Conservation (phyloP, 2,888 invertebrate genomes). For the Dyspetes luteomarginatus region DNA sequence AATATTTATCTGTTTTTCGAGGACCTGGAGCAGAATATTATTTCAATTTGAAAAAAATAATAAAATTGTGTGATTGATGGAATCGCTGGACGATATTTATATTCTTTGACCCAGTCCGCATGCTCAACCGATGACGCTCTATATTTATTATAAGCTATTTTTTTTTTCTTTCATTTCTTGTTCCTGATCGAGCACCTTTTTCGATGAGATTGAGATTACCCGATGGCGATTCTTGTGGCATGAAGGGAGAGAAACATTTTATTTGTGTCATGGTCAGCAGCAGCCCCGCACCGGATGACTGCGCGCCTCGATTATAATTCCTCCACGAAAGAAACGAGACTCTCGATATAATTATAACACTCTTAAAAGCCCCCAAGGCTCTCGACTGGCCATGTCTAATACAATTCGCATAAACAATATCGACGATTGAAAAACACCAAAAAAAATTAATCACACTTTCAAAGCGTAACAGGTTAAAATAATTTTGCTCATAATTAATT, state of each 20-base stretch:
- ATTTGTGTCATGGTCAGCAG: slow-evolving; percentile 63
- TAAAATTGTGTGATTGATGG: too few species aligned
- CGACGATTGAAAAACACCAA: not conserved
- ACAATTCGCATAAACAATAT: not conserved
- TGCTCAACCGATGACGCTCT: too few species aligned
- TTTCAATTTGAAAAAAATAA: too few species aligned
- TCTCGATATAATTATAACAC: slow-evolving; percentile 53
- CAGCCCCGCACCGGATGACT: slow-evolving; percentile 51
- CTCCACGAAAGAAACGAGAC: slow-evolving; percentile 55
- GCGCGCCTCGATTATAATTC: slow-evolving; percentile 55
- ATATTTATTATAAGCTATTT: not conserved
- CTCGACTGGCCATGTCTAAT: not conserved
- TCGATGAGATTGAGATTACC: slow-evolving; percentile 47
- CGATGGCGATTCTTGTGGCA: slow-evolving; percentile 2
- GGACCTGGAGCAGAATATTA: too few species aligned
- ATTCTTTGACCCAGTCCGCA: too few species aligned
- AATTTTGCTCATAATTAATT: not conserved
- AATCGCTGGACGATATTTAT: too few species aligned
- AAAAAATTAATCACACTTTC: not conserved
- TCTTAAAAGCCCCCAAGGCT: not conserved
- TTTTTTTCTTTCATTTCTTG: slow-evolving; percentile 38
- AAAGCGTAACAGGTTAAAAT: not conserved
- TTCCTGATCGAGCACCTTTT: slow-evolving; percentile 48
- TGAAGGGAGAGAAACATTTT: slow-evolving; percentile 37
- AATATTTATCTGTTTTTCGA: too few species aligned